Evolutionary conservation across 53 echinoderm and acorn worm genomes (phyloP).

Genomic region (Echinarachnius parma): DNA sequence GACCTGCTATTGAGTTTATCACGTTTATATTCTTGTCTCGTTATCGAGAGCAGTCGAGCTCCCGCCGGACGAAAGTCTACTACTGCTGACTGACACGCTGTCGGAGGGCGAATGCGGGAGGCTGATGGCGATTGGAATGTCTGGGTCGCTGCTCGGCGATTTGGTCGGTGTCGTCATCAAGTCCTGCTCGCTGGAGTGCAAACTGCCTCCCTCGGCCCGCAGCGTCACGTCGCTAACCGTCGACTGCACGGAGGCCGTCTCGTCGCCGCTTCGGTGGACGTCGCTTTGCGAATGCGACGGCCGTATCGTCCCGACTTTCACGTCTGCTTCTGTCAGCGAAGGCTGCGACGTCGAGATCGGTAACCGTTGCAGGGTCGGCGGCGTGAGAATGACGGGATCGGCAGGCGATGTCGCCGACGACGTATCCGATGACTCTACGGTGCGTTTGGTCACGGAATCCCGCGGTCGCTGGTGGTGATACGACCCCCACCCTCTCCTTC

Average conservation of each 20-base stretch:
- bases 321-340: conserved; percentile 39
- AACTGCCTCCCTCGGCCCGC: conserved; percentile 36
- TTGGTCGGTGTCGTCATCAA: conserved; percentile 21
- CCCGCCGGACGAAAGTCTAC: conserved; percentile 23
- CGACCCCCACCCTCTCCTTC: conserved; percentile 72
- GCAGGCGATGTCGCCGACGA: conserved; percentile 87
- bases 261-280: conserved; percentile 23
- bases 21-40: conserved; percentile 33
- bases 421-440: conserved; percentile 71
- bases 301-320: conserved; percentile 9
- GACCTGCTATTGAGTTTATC: too few species aligned
- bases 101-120: conserved; percentile 27
- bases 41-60: conserved; percentile 34
- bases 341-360: conserved; percentile 49
- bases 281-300: conserved; percentile 34
- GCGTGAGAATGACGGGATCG: conserved; percentile 32
- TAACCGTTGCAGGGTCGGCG: not conserved
- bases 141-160: conserved; percentile 36
- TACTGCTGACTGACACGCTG: conserved; percentile 18
- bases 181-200: conserved; percentile 28
- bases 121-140: conserved; percentile 27
- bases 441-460: conserved; percentile 43
- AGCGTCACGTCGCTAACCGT: conserved; percentile 33
- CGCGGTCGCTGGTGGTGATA: conserved; percentile 57
- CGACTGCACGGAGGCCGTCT: conserved; percentile 15